These are phyloP conservation scores for Dilophus febrilis DNA, from an alignment of 2,888 invertebrate genomes.

Conservation along the genomic window DNA sequence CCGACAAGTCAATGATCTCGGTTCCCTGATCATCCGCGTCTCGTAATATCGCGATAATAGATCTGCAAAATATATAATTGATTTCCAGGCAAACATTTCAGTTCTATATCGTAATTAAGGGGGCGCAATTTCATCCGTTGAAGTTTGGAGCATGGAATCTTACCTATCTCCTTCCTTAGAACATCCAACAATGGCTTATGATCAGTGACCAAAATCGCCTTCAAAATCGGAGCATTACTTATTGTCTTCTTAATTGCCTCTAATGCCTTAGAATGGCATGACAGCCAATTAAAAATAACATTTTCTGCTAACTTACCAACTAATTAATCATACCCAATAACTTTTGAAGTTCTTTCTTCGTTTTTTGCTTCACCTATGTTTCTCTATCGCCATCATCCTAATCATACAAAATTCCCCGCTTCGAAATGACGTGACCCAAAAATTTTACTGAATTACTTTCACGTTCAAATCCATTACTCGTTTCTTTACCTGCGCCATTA, in stretches of 20 bases:
- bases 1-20: constrained; percentile 2
- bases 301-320: constrained; percentile 13
- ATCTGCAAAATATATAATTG: constrained; percentile 4
- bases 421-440: constrained; percentile 1
- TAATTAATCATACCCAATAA: constrained; percentile 6
- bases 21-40: constrained; percentile 4
- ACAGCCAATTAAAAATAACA: constrained; percentile 11
- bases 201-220: constrained; percentile 7
- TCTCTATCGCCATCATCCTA: not conserved
- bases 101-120: constrained; percentile 10
- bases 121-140: constrained; percentile 10
- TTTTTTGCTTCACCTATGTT: not conserved
- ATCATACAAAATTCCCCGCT: not conserved
- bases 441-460: not conserved
- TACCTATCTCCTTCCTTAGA: constrained; percentile 7
- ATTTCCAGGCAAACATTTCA: constrained; percentile 12
- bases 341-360: not conserved
- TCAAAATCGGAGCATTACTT: constrained; percentile 9
- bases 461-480: constrained; percentile 3
- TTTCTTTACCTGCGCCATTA: constrained; percentile 1
- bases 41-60: constrained; percentile 3
- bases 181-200: constrained; percentile 10
- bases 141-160: constrained; percentile 8
- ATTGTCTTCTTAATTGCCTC: constrained; percentile 13
- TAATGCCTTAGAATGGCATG: constrained; percentile 10